Evolutionary conservation across 2,113 vertebrate species (phyloP).

Genomic region (zebrafish (Danio rerio)): GRCz12tu NC_133193.1:39182501-39183000

Average conservation of each 20-base stretch:
- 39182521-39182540: constrained; percentile 28
- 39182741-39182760: not conserved
- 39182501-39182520: not conserved
- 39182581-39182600: constrained; percentile 11
- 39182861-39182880: not conserved
- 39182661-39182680: constrained; percentile 11
- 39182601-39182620: constrained; percentile 7
- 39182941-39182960: too few species aligned
- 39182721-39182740: not conserved
- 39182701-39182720: not conserved
- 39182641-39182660: not conserved
- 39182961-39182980: too few species aligned
- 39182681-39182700: not conserved
- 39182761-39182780: not conserved
- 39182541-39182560: constrained; percentile 22
- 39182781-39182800: not conserved
- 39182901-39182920: not conserved
- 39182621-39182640: not conserved
- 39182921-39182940: too few species aligned
- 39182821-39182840: not conserved
- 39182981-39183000: too few species aligned
- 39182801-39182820: not conserved
- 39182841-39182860: not conserved
- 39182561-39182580: not conserved
- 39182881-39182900: constrained; percentile 6